Evolutionary conservation across 2,113 vertebrate genomes (phyloP).

Genomic region (Tachycineta bicolor): DNA sequence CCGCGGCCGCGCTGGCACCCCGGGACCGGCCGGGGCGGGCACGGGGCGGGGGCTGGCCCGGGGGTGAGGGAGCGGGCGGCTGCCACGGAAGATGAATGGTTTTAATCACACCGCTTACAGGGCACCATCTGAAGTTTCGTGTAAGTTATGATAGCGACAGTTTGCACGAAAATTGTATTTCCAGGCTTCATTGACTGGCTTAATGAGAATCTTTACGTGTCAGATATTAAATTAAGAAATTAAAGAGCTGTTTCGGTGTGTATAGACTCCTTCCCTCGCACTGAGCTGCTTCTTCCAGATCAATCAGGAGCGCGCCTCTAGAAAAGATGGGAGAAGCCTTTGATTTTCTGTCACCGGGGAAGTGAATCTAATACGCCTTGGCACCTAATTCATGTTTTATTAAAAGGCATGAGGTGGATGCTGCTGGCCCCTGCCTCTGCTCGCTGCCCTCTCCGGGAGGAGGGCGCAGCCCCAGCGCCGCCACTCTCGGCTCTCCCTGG

Average conservation of each 20-base stretch:
- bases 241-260: slow-evolving; percentile 76
- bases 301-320: slow-evolving; percentile 68
- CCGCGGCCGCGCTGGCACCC: rapidly evolving
- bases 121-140: slow-evolving; percentile 76
- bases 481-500: rapidly evolving
- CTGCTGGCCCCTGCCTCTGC: not conserved
- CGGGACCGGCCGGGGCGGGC: rapidly evolving
- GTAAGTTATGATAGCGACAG: slow-evolving; percentile 82
- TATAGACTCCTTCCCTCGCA: slow-evolving; percentile 65
- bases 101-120: slow-evolving; percentile 82
- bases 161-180: slow-evolving; percentile 84
- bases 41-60: not conserved
- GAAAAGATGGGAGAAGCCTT: slow-evolving; percentile 74
- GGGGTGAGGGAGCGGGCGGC: not conserved
- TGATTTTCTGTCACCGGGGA: slow-evolving; percentile 72
- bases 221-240: slow-evolving; percentile 83
- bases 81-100: slow-evolving; percentile 80
- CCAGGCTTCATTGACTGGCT: slow-evolving; percentile 85
- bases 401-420: slow-evolving; percentile 66
- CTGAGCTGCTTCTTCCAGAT: slow-evolving; percentile 68
- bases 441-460: not conserved
- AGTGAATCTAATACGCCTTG: slow-evolving; percentile 68
- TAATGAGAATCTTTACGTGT: slow-evolving; percentile 86
- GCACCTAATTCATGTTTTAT: slow-evolving; percentile 77
- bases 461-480: rapidly evolving